These are phyloP conservation scores for Vannuccia rotundouncinata DNA, from an alignment of 2,888 invertebrate genomes.

Conservation along the genomic window DNA sequence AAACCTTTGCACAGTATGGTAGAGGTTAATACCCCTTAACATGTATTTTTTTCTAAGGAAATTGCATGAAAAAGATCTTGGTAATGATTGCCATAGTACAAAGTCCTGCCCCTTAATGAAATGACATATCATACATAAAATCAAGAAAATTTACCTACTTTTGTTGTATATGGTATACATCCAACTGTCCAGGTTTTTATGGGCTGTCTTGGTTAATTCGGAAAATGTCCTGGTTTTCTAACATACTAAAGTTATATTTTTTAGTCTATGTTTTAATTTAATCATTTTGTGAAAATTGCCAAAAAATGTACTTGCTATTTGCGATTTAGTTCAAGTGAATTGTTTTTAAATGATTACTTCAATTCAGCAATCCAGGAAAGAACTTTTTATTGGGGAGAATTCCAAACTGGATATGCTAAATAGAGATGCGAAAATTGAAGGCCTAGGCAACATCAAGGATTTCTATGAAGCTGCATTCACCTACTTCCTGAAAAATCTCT, in stretches of 20 bases:
- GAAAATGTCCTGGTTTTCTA: constrained; percentile 24
- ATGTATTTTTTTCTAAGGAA: too few relatives aligned
- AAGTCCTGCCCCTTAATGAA: too few relatives aligned
- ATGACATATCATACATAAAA: too few relatives aligned
- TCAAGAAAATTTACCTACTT: too few relatives aligned
- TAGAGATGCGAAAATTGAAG: constrained; percentile 13
- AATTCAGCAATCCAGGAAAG: constrained; percentile 7
- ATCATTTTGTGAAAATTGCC: background rate
- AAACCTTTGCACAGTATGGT: too few relatives aligned
- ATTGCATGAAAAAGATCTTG: too few relatives aligned
- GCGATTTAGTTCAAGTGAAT: constrained; percentile 1
- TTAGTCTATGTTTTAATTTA: constrained; percentile 21
- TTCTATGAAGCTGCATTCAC: constrained; percentile 1
- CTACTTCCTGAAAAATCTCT: background rate
- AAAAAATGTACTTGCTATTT: background rate
- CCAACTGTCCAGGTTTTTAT: too few relatives aligned
- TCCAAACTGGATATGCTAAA: constrained; percentile 7
- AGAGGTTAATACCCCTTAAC: too few relatives aligned
- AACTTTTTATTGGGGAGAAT: constrained; percentile 30
- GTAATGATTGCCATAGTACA: too few relatives aligned
- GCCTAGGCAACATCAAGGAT: constrained; percentile 7
- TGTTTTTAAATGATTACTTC: background rate
- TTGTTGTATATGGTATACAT: too few relatives aligned
- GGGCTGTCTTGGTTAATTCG: background rate
- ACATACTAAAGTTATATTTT: constrained; percentile 10